These are phyloP conservation scores for Oreochromis grahami DNA, from an alignment of 2,797 vertebrate species.

Conservation along the genomic window DNA sequence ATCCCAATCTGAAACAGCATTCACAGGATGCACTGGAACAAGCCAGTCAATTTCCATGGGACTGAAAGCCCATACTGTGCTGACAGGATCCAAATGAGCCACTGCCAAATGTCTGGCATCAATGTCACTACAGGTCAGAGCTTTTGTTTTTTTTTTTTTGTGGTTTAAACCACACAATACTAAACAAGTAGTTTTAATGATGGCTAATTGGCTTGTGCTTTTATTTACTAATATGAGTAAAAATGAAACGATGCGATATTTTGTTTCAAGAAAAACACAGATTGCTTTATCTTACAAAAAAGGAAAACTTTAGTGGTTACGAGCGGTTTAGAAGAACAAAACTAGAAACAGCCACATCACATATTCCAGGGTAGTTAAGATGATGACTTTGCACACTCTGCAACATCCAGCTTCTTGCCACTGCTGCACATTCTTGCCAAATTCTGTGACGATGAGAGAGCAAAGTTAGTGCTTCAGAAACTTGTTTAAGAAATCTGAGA, in stretches of 20 bases:
- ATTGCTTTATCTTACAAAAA: not conserved
- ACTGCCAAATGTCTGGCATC: not conserved
- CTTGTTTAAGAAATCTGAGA: not conserved
- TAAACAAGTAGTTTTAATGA: not conserved
- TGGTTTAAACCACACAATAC: not conserved
- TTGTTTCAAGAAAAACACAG: not conserved
- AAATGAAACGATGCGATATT: not conserved
- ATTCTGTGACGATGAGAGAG: slow-evolving; percentile 75
- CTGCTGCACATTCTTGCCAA: slow-evolving; percentile 91
- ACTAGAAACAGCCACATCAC: not conserved
- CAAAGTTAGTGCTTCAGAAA: not conserved
- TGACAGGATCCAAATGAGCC: not conserved
- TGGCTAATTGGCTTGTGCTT: not conserved
- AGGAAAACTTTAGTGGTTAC: slow-evolving; percentile 7
- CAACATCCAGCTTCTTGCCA: slow-evolving; percentile 84
- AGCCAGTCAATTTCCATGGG: not conserved
- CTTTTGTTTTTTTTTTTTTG: not conserved
- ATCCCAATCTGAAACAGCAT: not conserved
- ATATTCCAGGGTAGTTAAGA: slow-evolving; percentile 45
- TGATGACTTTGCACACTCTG: slow-evolving; percentile 82
- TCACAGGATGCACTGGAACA: not conserved
- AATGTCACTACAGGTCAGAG: not conserved
- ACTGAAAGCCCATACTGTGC: not conserved
- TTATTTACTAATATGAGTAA: not conserved
- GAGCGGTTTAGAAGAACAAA: not conserved